These are phyloP conservation scores for Enteromius thamalakanensis DNA, from an alignment of 2,797 vertebrate genomes.

Conservation along the genomic window DNA sequence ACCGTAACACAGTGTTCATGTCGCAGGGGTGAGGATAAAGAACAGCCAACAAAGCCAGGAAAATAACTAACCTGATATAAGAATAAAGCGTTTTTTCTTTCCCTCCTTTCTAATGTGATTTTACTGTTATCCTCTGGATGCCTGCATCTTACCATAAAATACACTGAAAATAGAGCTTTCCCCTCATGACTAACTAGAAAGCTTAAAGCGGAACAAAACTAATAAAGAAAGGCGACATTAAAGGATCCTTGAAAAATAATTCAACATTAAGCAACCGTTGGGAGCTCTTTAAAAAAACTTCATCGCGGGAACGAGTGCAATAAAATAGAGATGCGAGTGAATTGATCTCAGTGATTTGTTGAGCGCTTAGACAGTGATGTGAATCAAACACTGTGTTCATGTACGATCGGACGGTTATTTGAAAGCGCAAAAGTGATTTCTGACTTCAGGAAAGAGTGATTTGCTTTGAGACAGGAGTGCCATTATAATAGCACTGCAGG, in stretches of 20 bases:
- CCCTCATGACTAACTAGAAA: constrained; percentile 30
- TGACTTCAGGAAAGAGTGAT: constrained; percentile 17
- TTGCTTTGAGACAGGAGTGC: not conserved
- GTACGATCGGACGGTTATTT: not conserved
- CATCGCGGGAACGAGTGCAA: not conserved
- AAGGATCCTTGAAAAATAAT: constrained; percentile 13
- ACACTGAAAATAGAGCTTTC: constrained; percentile 14
- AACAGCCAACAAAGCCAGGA: constrained; percentile 4
- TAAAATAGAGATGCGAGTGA: not conserved
- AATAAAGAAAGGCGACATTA: constrained; percentile 14
- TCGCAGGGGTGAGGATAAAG: constrained; percentile 9
- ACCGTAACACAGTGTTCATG: constrained; percentile 20
- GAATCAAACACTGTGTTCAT: not conserved
- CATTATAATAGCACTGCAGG: not conserved
- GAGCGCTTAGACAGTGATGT: not conserved
- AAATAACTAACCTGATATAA: constrained; percentile 23
- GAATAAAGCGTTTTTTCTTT: not conserved
- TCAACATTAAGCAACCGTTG: not conserved
- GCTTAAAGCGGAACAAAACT: constrained; percentile 26
- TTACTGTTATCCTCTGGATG: constrained; percentile 2
- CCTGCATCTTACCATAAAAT: constrained; percentile 17
- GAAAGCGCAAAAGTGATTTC: constrained; percentile 33
- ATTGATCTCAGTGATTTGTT: not conserved
- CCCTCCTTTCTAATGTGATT: constrained; percentile 11
- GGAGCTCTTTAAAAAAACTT: not conserved